These are phyloP conservation scores for Timema podura DNA, from an alignment of 2,888 invertebrate genomes.

Conservation along the genomic window DNA sequence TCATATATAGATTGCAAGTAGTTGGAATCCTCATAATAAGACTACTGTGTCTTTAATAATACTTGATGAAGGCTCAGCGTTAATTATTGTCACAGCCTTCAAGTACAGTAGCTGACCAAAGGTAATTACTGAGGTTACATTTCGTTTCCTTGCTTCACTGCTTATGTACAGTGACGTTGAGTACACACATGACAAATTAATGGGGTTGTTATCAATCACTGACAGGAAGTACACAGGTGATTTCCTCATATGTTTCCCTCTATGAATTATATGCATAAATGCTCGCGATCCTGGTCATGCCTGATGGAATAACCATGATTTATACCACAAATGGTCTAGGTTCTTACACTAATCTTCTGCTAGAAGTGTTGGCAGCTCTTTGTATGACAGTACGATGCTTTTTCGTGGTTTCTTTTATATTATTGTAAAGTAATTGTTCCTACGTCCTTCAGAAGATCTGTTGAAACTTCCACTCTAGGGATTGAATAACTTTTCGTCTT, in stretches of 20 bases:
- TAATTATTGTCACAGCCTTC: not conserved
- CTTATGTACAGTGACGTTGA: not conserved
- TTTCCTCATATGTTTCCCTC: not conserved
- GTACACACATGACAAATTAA: not conserved
- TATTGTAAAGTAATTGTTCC: constrained; percentile 11
- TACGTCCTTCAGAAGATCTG: constrained; percentile 8
- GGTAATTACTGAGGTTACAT: constrained; percentile 11
- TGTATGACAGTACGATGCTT: constrained; percentile 4
- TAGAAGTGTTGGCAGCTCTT: not conserved
- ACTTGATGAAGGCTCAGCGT: not conserved
- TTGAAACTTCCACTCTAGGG: constrained; percentile 12
- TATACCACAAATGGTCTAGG: not conserved
- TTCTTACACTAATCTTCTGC: constrained; percentile 13
- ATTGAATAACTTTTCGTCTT: constrained; percentile 16
- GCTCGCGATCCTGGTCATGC: not conserved
- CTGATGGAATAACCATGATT: not conserved
- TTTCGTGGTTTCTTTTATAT: not conserved
- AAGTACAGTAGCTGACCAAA: not conserved
- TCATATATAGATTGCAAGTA: no score
- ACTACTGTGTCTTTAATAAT: no score
- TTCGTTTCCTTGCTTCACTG: constrained; percentile 2
- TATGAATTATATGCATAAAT: constrained; percentile 6
- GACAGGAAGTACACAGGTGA: not conserved
- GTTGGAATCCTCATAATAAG: no score
- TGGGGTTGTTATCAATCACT: not conserved